Base-by-base conservation (phyloP, 2,113 vertebrate species). In the Gallinago media region DNA sequence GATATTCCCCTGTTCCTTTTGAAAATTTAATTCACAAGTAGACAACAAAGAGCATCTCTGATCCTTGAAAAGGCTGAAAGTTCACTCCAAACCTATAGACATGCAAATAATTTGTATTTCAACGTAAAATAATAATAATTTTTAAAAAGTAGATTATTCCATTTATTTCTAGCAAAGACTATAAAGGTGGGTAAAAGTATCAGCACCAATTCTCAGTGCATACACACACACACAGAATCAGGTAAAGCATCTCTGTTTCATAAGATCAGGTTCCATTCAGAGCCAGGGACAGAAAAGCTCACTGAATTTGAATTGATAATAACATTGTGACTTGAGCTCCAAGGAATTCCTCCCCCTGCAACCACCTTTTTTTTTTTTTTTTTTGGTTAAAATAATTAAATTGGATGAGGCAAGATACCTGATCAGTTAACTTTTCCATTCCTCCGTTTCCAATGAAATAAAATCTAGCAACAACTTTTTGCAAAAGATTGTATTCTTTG, bases 371-470 rank as follows among this genome's bases (percentile, higher is more conserved):
- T 61, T 29, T 18, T 25, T n/a, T 16, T 63, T 62, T 74, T 62
- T 91, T 85, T 77, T 38, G 38, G 23, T 70, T 88, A 88, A 93
- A 96, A 94, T 88, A 54, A 95, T 85, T 95, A 90, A 92, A 89
- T 92, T 93, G 93, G 93, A 95, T 72, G 63, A 94, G 84, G 92
- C 96, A 75, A 77, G 83, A 96, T 79, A 96, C 94, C 87, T 74
- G 96, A 96, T 83, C 87, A 89, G 89, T 36, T 74, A 73, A 92
- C 73, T 76, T 96, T 92, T 89, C 91, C 22, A 49, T 88, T 83
- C 94, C 88, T 94, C 89, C 71, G 61, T 92, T 97, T 83, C 89
- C 71, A 96, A 85, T n/a, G 93, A 96, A 97, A 97, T 83, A 85
- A 93, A 94, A 96, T 83, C 92, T 52, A 85, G 93, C 78, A 89